These are phyloP conservation scores for Harpagifer antarcticus DNA, from an alignment of 2,797 vertebrate genomes.

Conservation along the genomic window DNA sequence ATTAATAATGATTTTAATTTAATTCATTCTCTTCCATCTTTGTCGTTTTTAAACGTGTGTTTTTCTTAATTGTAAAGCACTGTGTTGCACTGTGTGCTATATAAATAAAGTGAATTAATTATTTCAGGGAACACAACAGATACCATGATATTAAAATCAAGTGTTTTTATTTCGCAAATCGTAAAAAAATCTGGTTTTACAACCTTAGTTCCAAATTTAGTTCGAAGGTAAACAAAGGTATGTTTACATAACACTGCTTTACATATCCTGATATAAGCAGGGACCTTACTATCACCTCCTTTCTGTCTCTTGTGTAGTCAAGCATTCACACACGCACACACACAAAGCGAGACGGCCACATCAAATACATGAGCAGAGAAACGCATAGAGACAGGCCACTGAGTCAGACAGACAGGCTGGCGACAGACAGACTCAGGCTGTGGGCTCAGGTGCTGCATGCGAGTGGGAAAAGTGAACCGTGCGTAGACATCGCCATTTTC, in stretches of 20 bases:
- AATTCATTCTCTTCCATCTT: too few relatives aligned
- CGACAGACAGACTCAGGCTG: slow-evolving; percentile 4
- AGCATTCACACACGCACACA: neutral
- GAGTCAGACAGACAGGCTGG: neutral
- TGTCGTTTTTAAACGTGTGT: too few relatives aligned
- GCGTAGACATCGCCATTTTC: slow-evolving; percentile 18
- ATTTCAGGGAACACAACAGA: neutral
- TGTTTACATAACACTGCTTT: slow-evolving; percentile 6
- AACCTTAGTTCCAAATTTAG: neutral
- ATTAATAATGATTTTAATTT: neutral
- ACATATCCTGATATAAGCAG: neutral
- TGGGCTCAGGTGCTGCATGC: slow-evolving; percentile 48
- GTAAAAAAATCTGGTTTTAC: too few relatives aligned
- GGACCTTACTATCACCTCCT: neutral
- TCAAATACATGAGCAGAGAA: slow-evolving; percentile 7
- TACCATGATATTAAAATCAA: too few relatives aligned
- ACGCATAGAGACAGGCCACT: neutral
- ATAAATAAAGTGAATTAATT: too few relatives aligned
- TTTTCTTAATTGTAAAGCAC: too few relatives aligned
- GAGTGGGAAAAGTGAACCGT: slow-evolving; percentile 9
- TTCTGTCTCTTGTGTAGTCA: neutral
- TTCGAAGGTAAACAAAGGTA: neutral
- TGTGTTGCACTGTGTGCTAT: too few relatives aligned
- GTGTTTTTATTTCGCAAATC: too few relatives aligned
- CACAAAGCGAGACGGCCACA: neutral